phyloP scores from a whole-genome alignment of 2,113 vertebrate genomes.

The Caloenas nicobarica region DNA sequence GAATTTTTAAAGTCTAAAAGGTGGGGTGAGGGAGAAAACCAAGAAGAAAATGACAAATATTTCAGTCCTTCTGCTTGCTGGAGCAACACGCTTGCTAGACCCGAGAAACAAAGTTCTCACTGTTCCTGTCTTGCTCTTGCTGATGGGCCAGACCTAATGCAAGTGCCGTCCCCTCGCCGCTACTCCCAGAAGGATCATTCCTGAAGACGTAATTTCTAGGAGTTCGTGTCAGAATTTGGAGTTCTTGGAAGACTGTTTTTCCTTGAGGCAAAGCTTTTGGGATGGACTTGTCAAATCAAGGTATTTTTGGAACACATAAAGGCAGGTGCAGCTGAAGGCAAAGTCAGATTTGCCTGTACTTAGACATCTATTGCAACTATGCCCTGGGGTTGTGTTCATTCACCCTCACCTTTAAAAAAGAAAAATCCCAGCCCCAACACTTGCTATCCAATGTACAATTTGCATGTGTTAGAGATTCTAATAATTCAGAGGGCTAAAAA shows the following conservation, averaged over 20 bases:
- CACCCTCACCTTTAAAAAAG: not conserved
- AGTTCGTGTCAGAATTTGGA: not conserved
- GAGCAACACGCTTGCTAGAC: not conserved
- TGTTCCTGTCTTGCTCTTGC: not conserved
- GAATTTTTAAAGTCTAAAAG: not conserved
- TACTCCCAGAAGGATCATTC: not conserved
- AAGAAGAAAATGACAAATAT: not conserved
- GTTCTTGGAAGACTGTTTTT: not conserved
- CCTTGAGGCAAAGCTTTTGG: not conserved
- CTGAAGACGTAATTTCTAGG: not conserved
- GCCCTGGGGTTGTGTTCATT: not conserved
- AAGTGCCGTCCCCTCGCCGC: not conserved
- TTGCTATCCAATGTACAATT: not conserved
- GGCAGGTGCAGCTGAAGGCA: constrained; percentile 19
- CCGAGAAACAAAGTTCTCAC: not conserved
- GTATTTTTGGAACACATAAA: not conserved
- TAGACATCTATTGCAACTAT: not conserved
- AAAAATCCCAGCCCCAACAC: not conserved
- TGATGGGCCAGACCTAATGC: not conserved
- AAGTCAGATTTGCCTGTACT: not conserved
- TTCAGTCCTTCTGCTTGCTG: not conserved
- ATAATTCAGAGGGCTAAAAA: not conserved
- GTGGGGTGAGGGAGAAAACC: not conserved
- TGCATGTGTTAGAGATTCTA: not conserved
- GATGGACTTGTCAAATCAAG: not conserved